phyloP scores from a whole-genome alignment of 2,888 invertebrate genomes.

The Agriotes lineatus region DNA sequence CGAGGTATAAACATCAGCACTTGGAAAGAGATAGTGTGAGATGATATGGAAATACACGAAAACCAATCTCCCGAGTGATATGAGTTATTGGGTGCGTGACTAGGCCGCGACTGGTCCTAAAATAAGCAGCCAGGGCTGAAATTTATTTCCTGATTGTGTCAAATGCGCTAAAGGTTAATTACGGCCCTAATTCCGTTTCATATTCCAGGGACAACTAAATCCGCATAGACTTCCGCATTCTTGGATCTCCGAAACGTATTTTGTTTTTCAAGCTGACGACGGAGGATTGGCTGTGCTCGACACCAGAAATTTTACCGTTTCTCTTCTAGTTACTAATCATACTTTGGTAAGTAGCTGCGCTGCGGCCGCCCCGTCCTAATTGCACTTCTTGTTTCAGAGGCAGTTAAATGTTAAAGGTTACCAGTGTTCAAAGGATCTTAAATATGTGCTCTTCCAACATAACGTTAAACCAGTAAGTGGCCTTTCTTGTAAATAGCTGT shows the following conservation, averaged over 20 bases:
- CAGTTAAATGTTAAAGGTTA: conserved; percentile 90
- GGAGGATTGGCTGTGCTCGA: conserved; percentile 85
- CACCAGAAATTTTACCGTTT: conserved; percentile 81
- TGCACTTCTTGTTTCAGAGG: conserved; percentile 71
- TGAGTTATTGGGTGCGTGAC: conserved; percentile 14
- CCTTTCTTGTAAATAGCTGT: too few species aligned
- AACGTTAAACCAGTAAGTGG: conserved; percentile 86
- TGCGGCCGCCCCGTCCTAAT: conserved; percentile 56
- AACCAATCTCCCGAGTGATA: not conserved
- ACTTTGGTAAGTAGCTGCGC: conserved; percentile 76
- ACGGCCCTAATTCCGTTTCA: not conserved
- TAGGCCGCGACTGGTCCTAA: not conserved
- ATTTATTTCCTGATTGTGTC: conserved; percentile 53
- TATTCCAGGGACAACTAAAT: conserved; percentile 61
- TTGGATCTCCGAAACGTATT: conserved; percentile 86
- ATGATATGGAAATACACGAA: not conserved
- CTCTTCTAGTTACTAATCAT: conserved; percentile 87
- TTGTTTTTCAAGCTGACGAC: conserved; percentile 89
- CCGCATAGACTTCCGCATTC: conserved; percentile 75
- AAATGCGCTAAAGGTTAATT: conserved; percentile 66
- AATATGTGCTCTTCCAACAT: conserved; percentile 90
- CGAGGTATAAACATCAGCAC: not conserved
- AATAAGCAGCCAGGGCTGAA: conserved; percentile 1
- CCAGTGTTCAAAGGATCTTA: conserved; percentile 87
- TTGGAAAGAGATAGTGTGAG: not conserved